Base-by-base conservation (phyloP, 1,140 invertebrate genomes). In the Asobara japonica region DNA sequence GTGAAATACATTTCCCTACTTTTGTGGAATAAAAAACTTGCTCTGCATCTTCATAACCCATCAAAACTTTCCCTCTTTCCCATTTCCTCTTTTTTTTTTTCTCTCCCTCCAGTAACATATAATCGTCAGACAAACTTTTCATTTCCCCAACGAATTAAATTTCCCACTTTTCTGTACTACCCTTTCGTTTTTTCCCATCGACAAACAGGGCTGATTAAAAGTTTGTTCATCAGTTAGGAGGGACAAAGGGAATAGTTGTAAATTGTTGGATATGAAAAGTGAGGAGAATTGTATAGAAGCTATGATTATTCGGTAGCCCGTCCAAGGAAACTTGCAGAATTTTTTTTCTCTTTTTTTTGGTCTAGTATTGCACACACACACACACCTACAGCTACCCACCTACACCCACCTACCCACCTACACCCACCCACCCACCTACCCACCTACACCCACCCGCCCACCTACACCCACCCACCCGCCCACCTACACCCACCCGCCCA, bases 41-140 rank as follows among this genome's bases (percentile, higher is more conserved):
- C 51, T 56, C 18, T 56, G 51, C 5, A 25, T 56, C 73, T 69
- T 64, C 48, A 69, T 75, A 41, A 80, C 77, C 72, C 60, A 27
- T 67, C 66, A 75, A 64, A 67, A 79, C 51, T 67, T 48, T 41
- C 11, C 41, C 30, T 56, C 18, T 16, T 65, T 64, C n/a, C n/a
- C n/a, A n/a, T n/a, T n/a, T n/a, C n/a, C n/a, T n/a, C n/a, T n/a
- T n/a, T n/a, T n/a, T n/a, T n/a, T n/a, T n/a, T n/a, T n/a, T n/a
- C n/a, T n/a, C n/a, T 62, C 27, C 62, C 11, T 65, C 27, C 16
- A 31, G n/a, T 3, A 65, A 29, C 30, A 31, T 65, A n/a, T 33
- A 20, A 65, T 65, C 27, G 36, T 18, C 8, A 31, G n/a, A 41
- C 20, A 65, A 51, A 25, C 45, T 48, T n/a, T n/a, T 67, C 5